Conservation (phyloP, 2,888 invertebrate genomes). For the Pollenia amentaria region DNA sequence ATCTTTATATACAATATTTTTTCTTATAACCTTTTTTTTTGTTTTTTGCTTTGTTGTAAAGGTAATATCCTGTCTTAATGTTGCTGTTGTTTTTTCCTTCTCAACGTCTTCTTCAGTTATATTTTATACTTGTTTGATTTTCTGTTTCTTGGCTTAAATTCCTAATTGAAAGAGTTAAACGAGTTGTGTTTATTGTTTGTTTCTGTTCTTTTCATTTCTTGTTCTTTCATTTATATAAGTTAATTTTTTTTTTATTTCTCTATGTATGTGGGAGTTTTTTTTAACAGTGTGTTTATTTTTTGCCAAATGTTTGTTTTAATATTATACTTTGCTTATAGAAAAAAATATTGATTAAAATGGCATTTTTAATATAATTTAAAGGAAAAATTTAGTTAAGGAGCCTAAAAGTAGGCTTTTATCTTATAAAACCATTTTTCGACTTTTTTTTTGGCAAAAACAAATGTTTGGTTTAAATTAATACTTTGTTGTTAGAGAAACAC, state of each 20-base stretch:
- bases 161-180: conserved; percentile 73
- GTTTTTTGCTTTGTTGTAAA: conserved; percentile 38
- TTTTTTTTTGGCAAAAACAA: neutral
- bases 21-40: conserved; percentile 57
- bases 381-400: no score
- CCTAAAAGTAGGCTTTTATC: no score
- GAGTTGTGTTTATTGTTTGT: conserved; percentile 60
- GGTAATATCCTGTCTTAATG: conserved; percentile 67
- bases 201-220: conserved; percentile 38
- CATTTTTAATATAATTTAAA: conserved; percentile 9
- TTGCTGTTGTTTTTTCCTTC: conserved; percentile 36
- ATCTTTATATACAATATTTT: conserved; percentile 22
- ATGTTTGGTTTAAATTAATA: no score
- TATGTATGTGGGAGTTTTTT: conserved; percentile 2
- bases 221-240: neutral
- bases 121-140: conserved; percentile 58
- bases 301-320: conserved; percentile 58
- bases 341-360: conserved; percentile 1
- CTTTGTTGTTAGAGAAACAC: no score
- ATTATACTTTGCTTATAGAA: conserved; percentile 37
- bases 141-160: conserved; percentile 60
- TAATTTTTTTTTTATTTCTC: neutral
- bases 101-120: conserved; percentile 56
- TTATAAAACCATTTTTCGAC: neutral
- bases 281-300: conserved; percentile 11